Base-by-base conservation (phyloP, 2,113 vertebrate species). In the Illadopsis cleaveri region DNA sequence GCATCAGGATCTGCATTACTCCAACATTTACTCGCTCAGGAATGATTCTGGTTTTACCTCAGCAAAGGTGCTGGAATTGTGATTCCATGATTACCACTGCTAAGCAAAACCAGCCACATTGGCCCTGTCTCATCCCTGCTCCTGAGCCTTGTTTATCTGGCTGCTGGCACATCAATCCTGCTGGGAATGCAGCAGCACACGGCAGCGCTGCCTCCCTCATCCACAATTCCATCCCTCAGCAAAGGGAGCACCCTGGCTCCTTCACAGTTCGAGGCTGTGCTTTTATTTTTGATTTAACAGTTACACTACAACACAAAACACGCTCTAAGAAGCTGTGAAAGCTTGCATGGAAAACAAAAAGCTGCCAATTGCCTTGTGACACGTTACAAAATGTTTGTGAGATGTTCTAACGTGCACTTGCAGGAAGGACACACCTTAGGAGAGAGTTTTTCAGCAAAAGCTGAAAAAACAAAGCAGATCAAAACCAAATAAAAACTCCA, bases 271-370 rank as follows among this genome's bases (percentile, higher is more conserved):
- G 8, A 87, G 89, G 77, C 91, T 96, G 89, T 86, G 82, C 72
- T 90, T 96, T 94, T 94, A 69, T 89, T 94, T 95, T 79, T 44
- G 64, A 56, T 72, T 38, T 94, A 93, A 78, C 92, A 94, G 94
- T 84, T 83, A 82, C 48, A 6, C 65, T 58, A 5, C 47, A 94
- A 62, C 84, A 93, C 87, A 81, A 95, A 90, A 89, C 88, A 77
- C 35, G 6, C 79, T 73, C 77, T 10, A 23, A 73, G 31, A 94
- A 93, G 81, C 95, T 97, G 95, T 93, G 94, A 91, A 96, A 91
- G 54, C 53, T 68, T 80, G 86, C 42, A 20, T 33, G 0, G 25
- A 40, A 93, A 97, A 93, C 94, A 94, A 93, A 78, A 79, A 86
- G 73, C 54, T 40, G 25, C 58, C 45, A 65, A 70, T 58, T 64